Evolutionary conservation across 2,113 vertebrate species (phyloP).

Genomic region (Melanocharis versteri): DNA sequence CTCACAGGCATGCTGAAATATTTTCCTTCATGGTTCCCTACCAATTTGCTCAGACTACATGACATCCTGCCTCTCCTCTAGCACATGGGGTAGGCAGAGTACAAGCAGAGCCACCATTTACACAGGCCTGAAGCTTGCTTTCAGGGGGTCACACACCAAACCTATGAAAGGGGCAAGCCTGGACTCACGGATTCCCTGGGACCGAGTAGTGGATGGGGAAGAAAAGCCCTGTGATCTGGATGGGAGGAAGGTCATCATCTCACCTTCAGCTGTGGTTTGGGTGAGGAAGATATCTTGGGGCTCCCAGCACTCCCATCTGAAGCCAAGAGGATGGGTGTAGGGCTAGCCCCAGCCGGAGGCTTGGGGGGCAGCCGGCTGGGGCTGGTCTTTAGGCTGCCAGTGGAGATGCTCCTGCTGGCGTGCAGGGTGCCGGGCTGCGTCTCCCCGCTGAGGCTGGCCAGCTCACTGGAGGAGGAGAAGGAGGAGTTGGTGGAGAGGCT

Average conservation of each 20-base stretch:
- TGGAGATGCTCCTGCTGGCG: constrained; percentile 1
- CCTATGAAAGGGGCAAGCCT: neutral
- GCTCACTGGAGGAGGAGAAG: constrained; percentile 65
- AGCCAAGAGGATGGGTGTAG: constrained; percentile 51
- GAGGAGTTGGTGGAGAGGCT: constrained; percentile 66
- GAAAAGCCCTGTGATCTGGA: neutral
- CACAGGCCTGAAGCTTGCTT: neutral
- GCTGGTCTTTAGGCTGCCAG: constrained; percentile 11
- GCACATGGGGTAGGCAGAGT: neutral
- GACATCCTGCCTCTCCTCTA: neutral
- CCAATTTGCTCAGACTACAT: neutral
- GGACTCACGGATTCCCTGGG: neutral
- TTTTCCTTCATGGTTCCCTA: neutral
- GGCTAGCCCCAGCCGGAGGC: constrained; percentile 49
- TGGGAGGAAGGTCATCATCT: neutral
- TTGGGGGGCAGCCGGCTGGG: constrained; percentile 28
- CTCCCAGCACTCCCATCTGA: constrained; percentile 22
- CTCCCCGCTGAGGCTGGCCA: constrained; percentile 19
- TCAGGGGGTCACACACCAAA: neutral
- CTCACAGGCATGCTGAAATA: neutral
- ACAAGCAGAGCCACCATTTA: neutral
- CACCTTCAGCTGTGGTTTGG: constrained; percentile 77
- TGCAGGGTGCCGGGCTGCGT: neutral
- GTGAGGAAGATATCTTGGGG: constrained; percentile 39
- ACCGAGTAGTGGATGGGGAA: accelerated